Percentiles rank a stretch among this genome's conserved stretches.
Evolutionary conservation across 2,797 vertebrate genomes (phyloP).

Genomic region (Thalassophryne amazonica): DNA sequence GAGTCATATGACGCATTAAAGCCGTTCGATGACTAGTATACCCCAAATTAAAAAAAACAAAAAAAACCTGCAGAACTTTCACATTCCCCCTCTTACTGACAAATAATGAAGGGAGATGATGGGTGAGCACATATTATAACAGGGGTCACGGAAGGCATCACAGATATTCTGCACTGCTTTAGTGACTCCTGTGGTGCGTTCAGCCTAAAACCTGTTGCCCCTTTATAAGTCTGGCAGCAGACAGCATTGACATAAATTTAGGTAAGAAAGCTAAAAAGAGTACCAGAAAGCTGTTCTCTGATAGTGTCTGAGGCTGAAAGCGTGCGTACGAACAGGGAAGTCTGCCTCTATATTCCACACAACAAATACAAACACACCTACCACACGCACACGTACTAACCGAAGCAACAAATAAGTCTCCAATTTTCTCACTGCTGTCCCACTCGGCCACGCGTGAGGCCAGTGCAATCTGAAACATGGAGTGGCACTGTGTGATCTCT

Average conservation of each 20-base stretch:
- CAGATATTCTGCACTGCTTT: slow-evolving; percentile 56
- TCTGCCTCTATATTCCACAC: slow-evolving; percentile 8
- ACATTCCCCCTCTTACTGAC: slow-evolving; percentile 53
- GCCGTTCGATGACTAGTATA: no score
- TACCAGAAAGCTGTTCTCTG: slow-evolving; percentile 20
- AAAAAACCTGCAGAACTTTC: no score
- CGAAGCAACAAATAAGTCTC: slow-evolving; percentile 94
- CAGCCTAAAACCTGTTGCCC: slow-evolving; percentile 31
- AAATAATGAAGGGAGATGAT: slow-evolving; percentile 65
- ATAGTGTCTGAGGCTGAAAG: slow-evolving; percentile 15
- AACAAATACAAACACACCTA: neutral
- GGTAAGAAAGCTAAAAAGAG: slow-evolving; percentile 15
- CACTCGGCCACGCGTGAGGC: slow-evolving; percentile 90
- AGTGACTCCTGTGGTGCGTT: slow-evolving; percentile 60
- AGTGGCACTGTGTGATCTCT: slow-evolving; percentile 95
- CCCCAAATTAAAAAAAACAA: no score
- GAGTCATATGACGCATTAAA: no score
- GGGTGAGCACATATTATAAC: slow-evolving; percentile 30
- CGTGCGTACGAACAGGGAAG: neutral
- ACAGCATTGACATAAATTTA: slow-evolving; percentile 2
- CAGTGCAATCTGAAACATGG: slow-evolving; percentile 95
- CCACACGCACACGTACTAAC: slow-evolving; percentile 62
- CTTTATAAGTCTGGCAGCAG: slow-evolving; percentile 25
- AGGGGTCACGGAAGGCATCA: slow-evolving; percentile 7
- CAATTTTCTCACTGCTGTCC: slow-evolving; percentile 90